Conservation (phyloP, 2,888 invertebrate species). For the Ptilodon capucinus region DNA sequence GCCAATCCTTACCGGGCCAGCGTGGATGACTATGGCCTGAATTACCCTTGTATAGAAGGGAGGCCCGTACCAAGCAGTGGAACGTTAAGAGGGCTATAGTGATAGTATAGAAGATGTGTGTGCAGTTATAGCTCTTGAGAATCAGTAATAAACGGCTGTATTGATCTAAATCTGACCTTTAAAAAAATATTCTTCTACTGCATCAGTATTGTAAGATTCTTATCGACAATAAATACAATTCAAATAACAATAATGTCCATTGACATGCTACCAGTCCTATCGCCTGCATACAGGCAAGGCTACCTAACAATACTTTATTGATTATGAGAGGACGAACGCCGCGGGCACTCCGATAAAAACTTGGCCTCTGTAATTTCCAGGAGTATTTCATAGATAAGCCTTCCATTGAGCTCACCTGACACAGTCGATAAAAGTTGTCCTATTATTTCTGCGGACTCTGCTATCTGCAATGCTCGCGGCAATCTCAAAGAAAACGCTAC, state of each 20-base stretch:
- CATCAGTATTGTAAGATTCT: no score
- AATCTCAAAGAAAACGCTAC: conserved; percentile 40
- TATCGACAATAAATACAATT: background rate
- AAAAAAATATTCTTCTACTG: no score
- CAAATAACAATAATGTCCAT: background rate
- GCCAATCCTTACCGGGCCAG: no score
- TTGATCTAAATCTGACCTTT: no score
- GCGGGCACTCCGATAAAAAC: conserved; percentile 66
- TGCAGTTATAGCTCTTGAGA: no score
- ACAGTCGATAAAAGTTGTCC: conserved; percentile 65
- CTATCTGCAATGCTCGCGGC: conserved; percentile 39
- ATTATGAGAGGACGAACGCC: conserved; percentile 49
- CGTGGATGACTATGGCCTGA: no score
- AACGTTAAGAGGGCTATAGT: no score
- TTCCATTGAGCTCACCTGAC: conserved; percentile 48
- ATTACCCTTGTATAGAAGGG: no score
- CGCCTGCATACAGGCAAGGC: conserved; percentile 7
- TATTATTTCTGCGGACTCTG: conserved; percentile 58
- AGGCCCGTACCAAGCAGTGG: no score
- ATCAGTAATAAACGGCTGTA: no score
- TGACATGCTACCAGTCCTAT: background rate
- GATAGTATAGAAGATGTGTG: no score
- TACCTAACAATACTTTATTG: conserved; percentile 25
- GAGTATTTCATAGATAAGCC: conserved; percentile 59
- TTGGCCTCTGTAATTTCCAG: conserved; percentile 61